Evolutionary conservation across 1,140 invertebrate genomes (phyloP), one percentile per base, ranked within the genome.

Genomic region (Elysia chlorotica): DNA sequence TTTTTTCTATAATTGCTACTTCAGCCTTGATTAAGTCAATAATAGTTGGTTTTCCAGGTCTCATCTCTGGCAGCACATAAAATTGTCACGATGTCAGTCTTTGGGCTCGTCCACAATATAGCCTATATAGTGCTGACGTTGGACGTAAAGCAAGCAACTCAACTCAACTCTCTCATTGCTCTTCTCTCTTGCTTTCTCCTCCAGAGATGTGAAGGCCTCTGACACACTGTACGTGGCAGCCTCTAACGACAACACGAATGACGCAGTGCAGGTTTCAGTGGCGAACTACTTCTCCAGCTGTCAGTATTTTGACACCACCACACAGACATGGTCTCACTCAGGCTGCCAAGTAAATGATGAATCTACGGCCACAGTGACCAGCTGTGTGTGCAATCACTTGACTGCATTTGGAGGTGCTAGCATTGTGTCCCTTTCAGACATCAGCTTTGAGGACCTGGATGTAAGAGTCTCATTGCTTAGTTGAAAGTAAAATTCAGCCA

Each of bases 341-440:
- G 84, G 84, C 1, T 85, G 84, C 71, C 28, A 41, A 25, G 74
- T 78, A 23, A 68, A 67, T 17, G 71, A 71, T 0, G 77, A 81
- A 28, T 81, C 80, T 21, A 81, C 79, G 3, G 56, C 76, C 14
- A 59, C 37, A 2, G 74, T 72, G 38, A 78, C 81, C 17, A 73
- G 69, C 10, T 84, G 84, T 67, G 38, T 65, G 35, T 85, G 83
- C 78, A 77, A 83, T 67, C 84, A 85, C 59, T 74, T 83, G 62
- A 85, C 83, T n/a, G 76, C 82, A 5, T 85, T 83, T 78, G 82
- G 83, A 28, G 81, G 82, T 1, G 78, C 79, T 61, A 74, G 82
- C 53, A 74, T 85, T 31, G 77, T 82, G 6, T 78, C 83, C 30
- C 74, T 79, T 30, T 69, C 76, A 54, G 78, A 78, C 54, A 77